Conservation (phyloP, 2,113 vertebrate genomes). For the Saimiri boliviensis region DNA sequence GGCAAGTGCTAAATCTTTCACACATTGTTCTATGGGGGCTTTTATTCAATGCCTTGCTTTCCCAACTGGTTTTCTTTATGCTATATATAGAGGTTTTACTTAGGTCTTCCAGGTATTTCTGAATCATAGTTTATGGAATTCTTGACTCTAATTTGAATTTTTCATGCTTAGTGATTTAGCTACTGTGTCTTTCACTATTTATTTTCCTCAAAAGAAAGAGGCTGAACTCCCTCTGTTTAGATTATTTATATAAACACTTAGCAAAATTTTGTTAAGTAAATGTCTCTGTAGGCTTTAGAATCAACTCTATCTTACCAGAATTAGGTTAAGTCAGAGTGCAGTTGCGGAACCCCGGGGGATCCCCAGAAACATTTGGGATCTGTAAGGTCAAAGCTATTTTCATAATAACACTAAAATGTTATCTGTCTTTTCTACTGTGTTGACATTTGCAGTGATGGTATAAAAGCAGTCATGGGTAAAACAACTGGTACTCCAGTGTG, state of each 20-base stretch:
- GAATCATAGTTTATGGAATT: not conserved
- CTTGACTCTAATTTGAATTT: not conserved
- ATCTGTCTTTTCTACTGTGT: not conserved
- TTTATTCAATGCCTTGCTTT: not conserved
- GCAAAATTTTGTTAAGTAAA: not conserved
- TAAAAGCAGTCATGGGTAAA: not conserved
- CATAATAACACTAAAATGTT: not conserved
- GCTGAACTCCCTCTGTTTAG: not conserved
- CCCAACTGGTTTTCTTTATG: not conserved
- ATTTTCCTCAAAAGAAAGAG: not conserved
- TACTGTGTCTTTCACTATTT: not conserved
- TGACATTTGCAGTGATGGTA: not conserved
- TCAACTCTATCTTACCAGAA: not conserved
- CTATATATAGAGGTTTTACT: not conserved
- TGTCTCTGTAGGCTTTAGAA: not conserved
- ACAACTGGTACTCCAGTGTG: not conserved
- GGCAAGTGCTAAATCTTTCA: not conserved
- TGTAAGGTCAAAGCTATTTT: constrained; percentile 19
- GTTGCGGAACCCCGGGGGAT: not conserved
- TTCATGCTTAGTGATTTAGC: not conserved
- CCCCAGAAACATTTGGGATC: not conserved
- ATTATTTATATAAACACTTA: not conserved
- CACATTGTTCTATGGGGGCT: not conserved
- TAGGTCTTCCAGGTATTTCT: not conserved
- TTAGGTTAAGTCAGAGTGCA: not conserved